phyloP scores from a whole-genome alignment of 2,888 invertebrate species.

The Monochamus alternatus region DNA sequence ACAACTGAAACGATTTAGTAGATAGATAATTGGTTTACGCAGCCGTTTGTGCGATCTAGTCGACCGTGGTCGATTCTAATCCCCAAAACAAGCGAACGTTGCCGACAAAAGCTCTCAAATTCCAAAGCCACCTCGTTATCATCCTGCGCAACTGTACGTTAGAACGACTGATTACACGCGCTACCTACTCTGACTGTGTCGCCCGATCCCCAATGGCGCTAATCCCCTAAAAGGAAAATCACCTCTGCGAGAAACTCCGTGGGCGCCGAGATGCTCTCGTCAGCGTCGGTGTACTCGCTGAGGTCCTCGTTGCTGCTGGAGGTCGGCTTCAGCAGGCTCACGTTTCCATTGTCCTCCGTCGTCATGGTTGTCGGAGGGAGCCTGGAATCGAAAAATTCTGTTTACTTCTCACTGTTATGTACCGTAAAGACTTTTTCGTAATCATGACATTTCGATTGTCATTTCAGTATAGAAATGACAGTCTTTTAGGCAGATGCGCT shows the following conservation, averaged over 20 bases:
- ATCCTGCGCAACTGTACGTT: not conserved
- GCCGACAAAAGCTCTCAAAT: not conserved
- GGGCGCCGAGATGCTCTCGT: conserved; percentile 83
- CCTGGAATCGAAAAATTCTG: conserved; percentile 37
- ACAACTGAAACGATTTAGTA: too few relatives aligned
- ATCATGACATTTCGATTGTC: too few relatives aligned
- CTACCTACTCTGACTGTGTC: not conserved
- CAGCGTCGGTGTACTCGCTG: conserved; percentile 80
- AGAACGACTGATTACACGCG: not conserved
- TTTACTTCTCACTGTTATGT: too few relatives aligned
- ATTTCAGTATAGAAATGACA: too few relatives aligned
- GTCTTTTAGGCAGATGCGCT: too few relatives aligned
- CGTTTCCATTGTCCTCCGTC: conserved; percentile 70
- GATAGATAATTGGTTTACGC: too few relatives aligned
- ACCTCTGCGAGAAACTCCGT: conserved; percentile 86
- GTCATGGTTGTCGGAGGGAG: conserved; percentile 59
- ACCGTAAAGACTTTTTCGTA: too few relatives aligned
- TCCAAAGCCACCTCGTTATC: not conserved
- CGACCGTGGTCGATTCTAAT: too few relatives aligned
- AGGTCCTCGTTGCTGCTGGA: conserved; percentile 79
- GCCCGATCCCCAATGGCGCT: not conserved
- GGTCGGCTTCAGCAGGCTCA: conserved; percentile 65
- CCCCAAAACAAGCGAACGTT: not conserved
- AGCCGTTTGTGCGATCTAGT: too few relatives aligned
- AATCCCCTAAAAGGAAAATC: conserved; percentile 46